These are phyloP conservation scores for Notechis scutatus DNA, from an alignment of 2,113 vertebrate genomes.

Conservation along the genomic window DNA sequence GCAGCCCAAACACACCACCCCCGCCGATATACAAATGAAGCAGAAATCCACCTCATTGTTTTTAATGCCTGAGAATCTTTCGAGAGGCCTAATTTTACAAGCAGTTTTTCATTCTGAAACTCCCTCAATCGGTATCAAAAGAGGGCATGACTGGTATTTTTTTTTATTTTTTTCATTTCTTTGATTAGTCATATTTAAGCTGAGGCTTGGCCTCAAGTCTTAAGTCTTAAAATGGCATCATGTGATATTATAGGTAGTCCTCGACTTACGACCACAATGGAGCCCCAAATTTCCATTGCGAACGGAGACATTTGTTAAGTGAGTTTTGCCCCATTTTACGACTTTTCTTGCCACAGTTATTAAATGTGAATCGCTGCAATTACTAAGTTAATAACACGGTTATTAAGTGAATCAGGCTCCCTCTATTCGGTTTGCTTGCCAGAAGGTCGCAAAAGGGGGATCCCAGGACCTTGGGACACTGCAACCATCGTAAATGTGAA, in stretches of 20 bases:
- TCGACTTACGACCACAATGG: neutral
- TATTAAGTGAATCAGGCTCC: neutral
- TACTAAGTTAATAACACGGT: neutral
- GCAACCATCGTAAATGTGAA: neutral
- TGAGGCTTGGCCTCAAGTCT: too few species aligned
- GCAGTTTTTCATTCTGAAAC: neutral
- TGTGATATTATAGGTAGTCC: neutral
- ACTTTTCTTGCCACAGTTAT: neutral
- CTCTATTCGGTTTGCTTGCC: too few species aligned
- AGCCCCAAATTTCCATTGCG: neutral
- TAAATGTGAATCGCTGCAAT: neutral
- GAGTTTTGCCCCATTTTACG: neutral
- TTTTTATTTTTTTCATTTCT: too few species aligned
- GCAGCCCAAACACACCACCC: neutral
- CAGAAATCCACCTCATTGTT: neutral
- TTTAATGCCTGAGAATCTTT: neutral
- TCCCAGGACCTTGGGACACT: neutral
- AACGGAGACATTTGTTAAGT: neutral
- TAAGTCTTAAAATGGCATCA: neutral
- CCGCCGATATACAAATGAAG: neutral
- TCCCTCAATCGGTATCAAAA: neutral
- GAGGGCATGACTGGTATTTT: neutral
- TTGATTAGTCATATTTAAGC: neutral
- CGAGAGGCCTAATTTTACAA: neutral
- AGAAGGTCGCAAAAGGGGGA: too few species aligned